Evolutionary conservation across 2,797 vertebrate species (phyloP), one percentile per base, ranked within the genome.

Genomic region (Xenopus petersii): DNA sequence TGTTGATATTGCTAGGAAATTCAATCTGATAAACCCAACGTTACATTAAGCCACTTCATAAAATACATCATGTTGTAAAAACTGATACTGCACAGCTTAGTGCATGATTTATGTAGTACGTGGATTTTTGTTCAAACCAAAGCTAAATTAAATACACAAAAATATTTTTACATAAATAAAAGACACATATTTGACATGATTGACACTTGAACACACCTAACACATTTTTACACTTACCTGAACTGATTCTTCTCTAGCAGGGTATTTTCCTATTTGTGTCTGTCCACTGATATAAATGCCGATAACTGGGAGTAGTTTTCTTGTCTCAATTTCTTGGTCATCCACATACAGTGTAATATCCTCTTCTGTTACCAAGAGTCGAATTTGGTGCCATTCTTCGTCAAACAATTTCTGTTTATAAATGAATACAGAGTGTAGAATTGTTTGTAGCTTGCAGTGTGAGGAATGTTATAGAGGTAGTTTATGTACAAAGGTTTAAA

Each of bases 201-300:
- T 30, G 26, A 30, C 26, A 30, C 26, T 30, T 30, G 26, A 42
- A 42, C 36, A 42, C 36, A 42, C 36, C 36, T 42, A 42, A 3
- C 36, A 51, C 15, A 51, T 49, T n/a, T 64, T 60, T 24, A 62
- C 12, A 84, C 88, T 90, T 89, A 98, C 97, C 83, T 97, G 96
- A 75, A 96, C 96, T 11, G 95, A 96, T 83, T 95, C 95, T 85
- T 98, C 95, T 86, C 98, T 98, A 59, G 87, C 89, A 86, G 94
- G 90, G 79, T 98, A 98, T 82, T 99, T 99, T 84, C 96, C 97
- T 82, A 99, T 92, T 91, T 99, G 96, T 10, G 95, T 98, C 85
- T 95, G 89, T 81, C 97, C 97, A 71, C 94, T 96, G 81, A 97
- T 95, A 83, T 96, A 98, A 86, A 99, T 98, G 68, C 97, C 97